Percentiles rank a stretch among this genome's conserved stretches.
phyloP scores from a whole-genome alignment of 2,797 vertebrate genomes.

The Sandelia bainsii region DNA sequence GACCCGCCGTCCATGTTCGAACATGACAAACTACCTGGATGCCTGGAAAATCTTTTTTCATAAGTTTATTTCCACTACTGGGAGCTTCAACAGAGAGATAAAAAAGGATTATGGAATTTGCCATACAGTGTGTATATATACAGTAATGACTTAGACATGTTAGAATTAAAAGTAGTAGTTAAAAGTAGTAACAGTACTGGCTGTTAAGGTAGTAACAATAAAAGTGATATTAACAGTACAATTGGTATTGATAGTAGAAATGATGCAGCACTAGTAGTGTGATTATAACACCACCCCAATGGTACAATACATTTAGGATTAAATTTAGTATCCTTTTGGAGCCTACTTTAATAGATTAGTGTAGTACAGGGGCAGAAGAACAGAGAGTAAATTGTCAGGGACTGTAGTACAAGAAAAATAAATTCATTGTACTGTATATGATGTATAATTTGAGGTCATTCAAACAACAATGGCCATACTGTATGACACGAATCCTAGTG shows the following conservation, averaged over 20 bases:
- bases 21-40: slow-evolving; percentile 14
- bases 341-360: not conserved
- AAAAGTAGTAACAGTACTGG: not conserved
- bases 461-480: too few species aligned
- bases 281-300: not conserved
- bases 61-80: not conserved
- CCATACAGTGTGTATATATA: not conserved
- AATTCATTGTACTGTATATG: too few species aligned
- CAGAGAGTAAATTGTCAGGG: not conserved
- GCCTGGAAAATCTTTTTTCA: not conserved
- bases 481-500: too few species aligned
- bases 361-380: too few species aligned
- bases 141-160: not conserved
- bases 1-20: slow-evolving; percentile 2
- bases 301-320: not conserved
- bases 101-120: not conserved
- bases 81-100: not conserved
- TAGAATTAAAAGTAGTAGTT: not conserved
- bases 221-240: not conserved
- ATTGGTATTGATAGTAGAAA: not conserved
- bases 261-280: not conserved
- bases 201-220: not conserved
- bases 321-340: not conserved
- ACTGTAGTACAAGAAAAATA: not conserved
- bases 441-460: too few species aligned